Conservation (phyloP, 1,140 invertebrate species). For the Tyrophagus putrescentiae region DNA sequence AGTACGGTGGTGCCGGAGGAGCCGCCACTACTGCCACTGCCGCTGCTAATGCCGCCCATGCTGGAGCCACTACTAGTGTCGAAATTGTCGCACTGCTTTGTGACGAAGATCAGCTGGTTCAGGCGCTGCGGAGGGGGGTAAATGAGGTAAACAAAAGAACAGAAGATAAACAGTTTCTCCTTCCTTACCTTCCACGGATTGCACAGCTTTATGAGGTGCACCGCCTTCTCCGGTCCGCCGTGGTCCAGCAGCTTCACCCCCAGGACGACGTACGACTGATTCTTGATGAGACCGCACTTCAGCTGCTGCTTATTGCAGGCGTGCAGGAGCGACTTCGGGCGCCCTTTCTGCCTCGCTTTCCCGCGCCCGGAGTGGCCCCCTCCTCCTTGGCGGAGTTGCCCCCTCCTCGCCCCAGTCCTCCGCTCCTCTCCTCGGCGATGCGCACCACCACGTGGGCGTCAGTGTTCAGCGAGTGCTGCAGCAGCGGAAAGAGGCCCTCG, state of each 20-base stretch:
- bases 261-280: not conserved
- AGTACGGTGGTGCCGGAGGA: not conserved
- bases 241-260: not conserved
- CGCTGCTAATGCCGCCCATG: too few species aligned
- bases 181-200: constrained; percentile 11
- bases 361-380: too few species aligned
- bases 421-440: not conserved
- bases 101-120: not conserved
- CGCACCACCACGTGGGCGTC: not conserved
- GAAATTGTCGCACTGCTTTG: too few species aligned
- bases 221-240: not conserved
- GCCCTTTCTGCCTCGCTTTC: too few species aligned
- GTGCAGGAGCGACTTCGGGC: too few species aligned
- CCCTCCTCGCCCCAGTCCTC: too few species aligned
- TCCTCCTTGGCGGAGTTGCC: not conserved
- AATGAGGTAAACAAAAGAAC: too few species aligned
- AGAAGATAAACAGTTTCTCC: too few species aligned
- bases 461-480: not conserved
- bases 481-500: not conserved
- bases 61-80: too few species aligned
- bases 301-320: too few species aligned
- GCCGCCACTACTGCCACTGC: not conserved
- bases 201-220: constrained; percentile 2
- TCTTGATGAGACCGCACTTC: not conserved
- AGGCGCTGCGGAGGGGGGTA: too few species aligned